These are phyloP conservation scores for Metopolophium dirhodum DNA, from an alignment of 1,140 invertebrate species.

Conservation along the genomic window DNA sequence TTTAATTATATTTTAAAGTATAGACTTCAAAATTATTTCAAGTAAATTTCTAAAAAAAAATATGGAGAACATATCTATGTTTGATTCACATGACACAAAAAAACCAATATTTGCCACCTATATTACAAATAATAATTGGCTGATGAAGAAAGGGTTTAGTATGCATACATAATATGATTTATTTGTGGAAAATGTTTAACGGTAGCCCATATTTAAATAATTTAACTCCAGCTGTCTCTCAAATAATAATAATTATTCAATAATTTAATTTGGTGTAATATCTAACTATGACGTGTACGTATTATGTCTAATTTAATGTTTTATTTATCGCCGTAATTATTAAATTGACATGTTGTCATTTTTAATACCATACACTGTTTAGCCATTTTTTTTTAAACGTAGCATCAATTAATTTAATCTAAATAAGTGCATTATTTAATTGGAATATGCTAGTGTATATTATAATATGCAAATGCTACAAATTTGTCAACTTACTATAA, in stretches of 20 bases:
- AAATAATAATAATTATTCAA: conserved; percentile 10
- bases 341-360: background rate
- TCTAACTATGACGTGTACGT: background rate
- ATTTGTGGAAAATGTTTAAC: background rate
- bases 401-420: background rate
- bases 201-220: background rate
- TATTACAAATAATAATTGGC: background rate
- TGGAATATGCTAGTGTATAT: background rate
- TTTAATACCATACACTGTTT: background rate
- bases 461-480: background rate
- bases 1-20: background rate
- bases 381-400: background rate
- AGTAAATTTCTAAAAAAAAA: background rate
- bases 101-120: background rate
- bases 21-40: background rate
- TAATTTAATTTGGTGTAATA: background rate
- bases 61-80: no score
- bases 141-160: background rate
- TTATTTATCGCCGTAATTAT: background rate
- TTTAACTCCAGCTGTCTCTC: background rate
- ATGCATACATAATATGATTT: background rate
- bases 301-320: background rate
- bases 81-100: background rate
- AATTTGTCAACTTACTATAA: background rate
- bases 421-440: background rate